These are phyloP conservation scores for Cydia fagiglandana DNA, from an alignment of 1,140 invertebrate genomes.

Conservation along the genomic window DNA sequence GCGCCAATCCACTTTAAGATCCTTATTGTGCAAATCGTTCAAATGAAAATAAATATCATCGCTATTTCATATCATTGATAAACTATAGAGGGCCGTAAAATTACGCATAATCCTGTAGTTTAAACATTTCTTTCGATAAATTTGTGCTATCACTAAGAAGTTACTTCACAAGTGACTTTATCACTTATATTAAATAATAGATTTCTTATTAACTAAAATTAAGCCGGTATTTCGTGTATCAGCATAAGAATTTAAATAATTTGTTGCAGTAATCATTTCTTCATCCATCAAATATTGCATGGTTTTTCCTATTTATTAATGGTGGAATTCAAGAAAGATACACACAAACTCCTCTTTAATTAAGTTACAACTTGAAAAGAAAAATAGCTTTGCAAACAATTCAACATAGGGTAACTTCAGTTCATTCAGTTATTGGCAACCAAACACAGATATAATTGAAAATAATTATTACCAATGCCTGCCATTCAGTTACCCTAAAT, in stretches of 20 bases:
- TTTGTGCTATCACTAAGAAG: slow-evolving; percentile 18
- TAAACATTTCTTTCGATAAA: background rate
- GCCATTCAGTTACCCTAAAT: background rate
- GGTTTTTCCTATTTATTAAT: background rate
- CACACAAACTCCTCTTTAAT: background rate
- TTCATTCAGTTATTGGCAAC: background rate
- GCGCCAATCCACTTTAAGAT: no score
- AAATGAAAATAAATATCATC: background rate
- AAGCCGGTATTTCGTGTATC: slow-evolving; percentile 27
- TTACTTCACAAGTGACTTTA: slow-evolving; percentile 14
- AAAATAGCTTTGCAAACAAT: background rate
- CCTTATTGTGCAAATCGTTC: background rate
- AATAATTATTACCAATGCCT: background rate
- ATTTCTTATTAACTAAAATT: slow-evolving; percentile 28
- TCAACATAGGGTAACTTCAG: background rate
- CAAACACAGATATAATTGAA: background rate
- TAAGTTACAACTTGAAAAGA: background rate
- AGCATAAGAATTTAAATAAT: slow-evolving; percentile 10
- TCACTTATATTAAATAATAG: slow-evolving; percentile 14
- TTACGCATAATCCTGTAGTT: background rate
- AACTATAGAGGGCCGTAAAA: background rate
- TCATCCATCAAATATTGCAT: background rate
- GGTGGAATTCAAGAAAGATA: background rate
- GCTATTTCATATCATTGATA: background rate
- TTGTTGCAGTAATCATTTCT: background rate